A percentile compares a stretch with the other conserved stretches of the same genome.
phyloP scores from a whole-genome alignment of 1,140 invertebrate genomes.

The Drosophila asahinai region DNA sequence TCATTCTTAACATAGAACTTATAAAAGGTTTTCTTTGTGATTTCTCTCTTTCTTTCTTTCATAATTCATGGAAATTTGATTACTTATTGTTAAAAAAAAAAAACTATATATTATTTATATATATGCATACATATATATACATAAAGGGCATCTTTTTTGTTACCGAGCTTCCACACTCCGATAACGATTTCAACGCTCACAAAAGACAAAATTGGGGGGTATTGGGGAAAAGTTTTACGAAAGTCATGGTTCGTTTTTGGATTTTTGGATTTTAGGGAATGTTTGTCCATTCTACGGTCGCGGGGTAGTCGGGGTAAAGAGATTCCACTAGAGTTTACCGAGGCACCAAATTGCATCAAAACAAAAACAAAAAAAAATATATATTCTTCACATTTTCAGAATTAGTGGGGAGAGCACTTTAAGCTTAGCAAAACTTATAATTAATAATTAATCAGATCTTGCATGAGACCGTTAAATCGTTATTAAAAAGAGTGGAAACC shows the following conservation, averaged over 20 bases:
- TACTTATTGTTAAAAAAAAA: slow-evolving; percentile 73
- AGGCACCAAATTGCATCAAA: slow-evolving; percentile 1
- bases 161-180: slow-evolving; percentile 12
- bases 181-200: slow-evolving; percentile 14
- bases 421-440: neutral
- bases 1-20: slow-evolving; percentile 75
- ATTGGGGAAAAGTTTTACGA: neutral
- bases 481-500: slow-evolving; percentile 10
- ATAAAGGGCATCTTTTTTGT: slow-evolving; percentile 46
- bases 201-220: neutral
- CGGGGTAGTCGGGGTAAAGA: neutral
- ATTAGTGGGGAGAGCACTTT: neutral
- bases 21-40: slow-evolving; percentile 81
- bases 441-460: neutral
- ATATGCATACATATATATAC: slow-evolving; percentile 59
- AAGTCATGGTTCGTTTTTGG: slow-evolving; percentile 2
- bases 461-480: slow-evolving; percentile 2
- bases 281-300: slow-evolving; percentile 3
- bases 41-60: slow-evolving; percentile 77
- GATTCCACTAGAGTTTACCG: slow-evolving; percentile 8
- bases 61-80: slow-evolving; percentile 83
- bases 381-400: neutral
- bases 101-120: slow-evolving; percentile 67
- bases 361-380: neutral
- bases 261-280: slow-evolving; percentile 7